Evolutionary conservation across 2,113 vertebrate species (phyloP), one percentile per base, ranked within the genome.

Genomic region (Mungos mungo): DNA sequence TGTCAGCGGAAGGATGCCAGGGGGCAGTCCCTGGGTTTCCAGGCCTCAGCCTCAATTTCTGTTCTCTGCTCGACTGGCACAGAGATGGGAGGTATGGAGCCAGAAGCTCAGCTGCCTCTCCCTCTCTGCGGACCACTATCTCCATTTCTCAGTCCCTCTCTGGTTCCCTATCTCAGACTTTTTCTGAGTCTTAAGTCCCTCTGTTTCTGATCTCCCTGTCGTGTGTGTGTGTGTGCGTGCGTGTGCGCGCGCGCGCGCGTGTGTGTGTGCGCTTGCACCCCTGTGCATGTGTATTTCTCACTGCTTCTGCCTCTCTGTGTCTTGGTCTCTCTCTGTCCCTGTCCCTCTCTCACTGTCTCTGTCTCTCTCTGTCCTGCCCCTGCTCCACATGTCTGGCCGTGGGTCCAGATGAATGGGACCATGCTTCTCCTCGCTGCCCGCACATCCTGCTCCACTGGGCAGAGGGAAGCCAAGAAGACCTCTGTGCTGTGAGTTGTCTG

Each of bases 381-480:
- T 6, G 25, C 18, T 69, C 76, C 77, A 98, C 84, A 38, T 25
- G n/a, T 97, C 92, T 15, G 87, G 65, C 83, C 60, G 77, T 97
- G 5, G 97, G 98, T 98, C 92, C 98, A 99, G 99, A 99, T 99
- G 98, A 99, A 99, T 68, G 99, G 99, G 86, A 99, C 99, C 86
- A 99, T 99, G 99, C 99, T 99, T 98, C 99, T 99, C 98, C 99
- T 99, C 84, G 99, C 99, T 88, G 99, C 99, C 97, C 99, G 99
- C 98, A 99, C 99, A 96, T 99, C 99, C 96, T 99, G 99, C 97
- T 99, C 99, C 97, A 98, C 99, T 21, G 99, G 99, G 93, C 99
- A 99, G 98, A 99, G 99, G 98, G 99, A 99, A 97, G 99, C 99
- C 74, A 99, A 99, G 99, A 99, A 99, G 98, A 99, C 99, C 86